These are phyloP conservation scores for Spodoptera exigua DNA, from an alignment of 2,888 invertebrate genomes.

Conservation along the genomic window DNA sequence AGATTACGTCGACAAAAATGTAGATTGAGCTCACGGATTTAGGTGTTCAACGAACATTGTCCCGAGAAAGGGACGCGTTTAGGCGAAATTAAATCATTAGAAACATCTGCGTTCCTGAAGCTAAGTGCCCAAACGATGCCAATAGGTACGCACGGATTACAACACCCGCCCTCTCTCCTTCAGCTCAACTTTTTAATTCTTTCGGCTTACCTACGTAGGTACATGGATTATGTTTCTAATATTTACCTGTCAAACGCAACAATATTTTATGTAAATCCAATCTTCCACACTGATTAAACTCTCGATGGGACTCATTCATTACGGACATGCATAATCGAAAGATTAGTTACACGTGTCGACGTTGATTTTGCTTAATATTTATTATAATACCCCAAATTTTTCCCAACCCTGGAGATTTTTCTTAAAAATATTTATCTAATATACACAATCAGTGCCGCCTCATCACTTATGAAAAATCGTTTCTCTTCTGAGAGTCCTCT, in stretches of 20 bases:
- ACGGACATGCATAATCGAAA: slow-evolving; percentile 75
- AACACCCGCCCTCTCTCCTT: slow-evolving; percentile 55
- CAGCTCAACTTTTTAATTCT: slow-evolving; percentile 55
- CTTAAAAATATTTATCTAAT: slow-evolving; percentile 87
- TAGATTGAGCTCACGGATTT: slow-evolving; percentile 61
- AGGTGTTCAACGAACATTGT: slow-evolving; percentile 68
- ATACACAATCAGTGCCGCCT: slow-evolving; percentile 87
- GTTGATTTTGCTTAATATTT: slow-evolving; percentile 79
- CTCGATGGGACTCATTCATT: slow-evolving; percentile 69
- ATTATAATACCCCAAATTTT: slow-evolving; percentile 78
- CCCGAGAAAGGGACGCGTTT: slow-evolving; percentile 65
- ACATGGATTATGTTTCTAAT: slow-evolving; percentile 52
- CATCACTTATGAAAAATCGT: slow-evolving; percentile 88
- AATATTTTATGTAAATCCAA: slow-evolving; percentile 68
- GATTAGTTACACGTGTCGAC: slow-evolving; percentile 86
- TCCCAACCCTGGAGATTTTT: slow-evolving; percentile 77
- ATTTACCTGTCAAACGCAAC: slow-evolving; percentile 59
- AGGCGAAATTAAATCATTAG: slow-evolving; percentile 83
- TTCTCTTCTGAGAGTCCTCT: slow-evolving; percentile 83
- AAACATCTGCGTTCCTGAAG: slow-evolving; percentile 76
- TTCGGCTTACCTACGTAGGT: slow-evolving; percentile 42
- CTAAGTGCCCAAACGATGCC: slow-evolving; percentile 64
- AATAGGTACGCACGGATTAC: slow-evolving; percentile 61
- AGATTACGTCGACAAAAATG: slow-evolving; percentile 56
- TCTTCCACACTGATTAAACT: slow-evolving; percentile 67